Conservation (phyloP, 2,113 vertebrate species). For the Diphyllodes magnificus region DNA sequence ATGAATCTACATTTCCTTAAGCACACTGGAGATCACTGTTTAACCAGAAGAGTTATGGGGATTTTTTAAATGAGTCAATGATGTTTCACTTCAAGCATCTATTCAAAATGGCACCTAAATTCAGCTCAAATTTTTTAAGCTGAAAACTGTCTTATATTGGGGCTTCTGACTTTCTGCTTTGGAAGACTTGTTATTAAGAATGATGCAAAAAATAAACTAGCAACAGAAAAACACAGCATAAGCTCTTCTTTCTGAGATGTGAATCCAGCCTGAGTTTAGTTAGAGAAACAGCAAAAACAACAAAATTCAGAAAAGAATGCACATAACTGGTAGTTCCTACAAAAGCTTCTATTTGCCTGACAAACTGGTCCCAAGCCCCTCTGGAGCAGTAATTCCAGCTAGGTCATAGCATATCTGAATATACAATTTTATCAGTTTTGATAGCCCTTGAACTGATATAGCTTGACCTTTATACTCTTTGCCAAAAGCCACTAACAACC, state of each 20-base stretch:
- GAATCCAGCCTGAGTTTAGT: background rate
- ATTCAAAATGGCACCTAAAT: background rate
- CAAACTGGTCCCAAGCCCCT: background rate
- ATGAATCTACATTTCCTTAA: background rate
- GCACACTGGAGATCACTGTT: background rate
- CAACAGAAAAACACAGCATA: background rate
- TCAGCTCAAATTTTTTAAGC: background rate
- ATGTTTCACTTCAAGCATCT: background rate
- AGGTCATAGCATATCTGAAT: constrained; percentile 70
- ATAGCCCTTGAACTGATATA: constrained; percentile 66
- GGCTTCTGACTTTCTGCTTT: background rate
- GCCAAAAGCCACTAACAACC: constrained; percentile 65
- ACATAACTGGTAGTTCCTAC: background rate
- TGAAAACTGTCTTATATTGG: background rate
- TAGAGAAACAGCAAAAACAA: background rate
- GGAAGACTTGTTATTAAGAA: background rate
- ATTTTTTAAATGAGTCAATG: background rate
- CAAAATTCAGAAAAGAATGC: background rate
- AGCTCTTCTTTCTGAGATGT: background rate
- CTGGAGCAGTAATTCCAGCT: constrained; percentile 32
- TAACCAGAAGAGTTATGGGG: background rate
- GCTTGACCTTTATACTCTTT: constrained; percentile 65
- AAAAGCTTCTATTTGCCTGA: background rate
- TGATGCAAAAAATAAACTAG: background rate
- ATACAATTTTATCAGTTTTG: constrained; percentile 59